phyloP scores from a whole-genome alignment of 30 jellyfish, hydroid and myxozoan species.

The Aurelia coerulea region DNA sequence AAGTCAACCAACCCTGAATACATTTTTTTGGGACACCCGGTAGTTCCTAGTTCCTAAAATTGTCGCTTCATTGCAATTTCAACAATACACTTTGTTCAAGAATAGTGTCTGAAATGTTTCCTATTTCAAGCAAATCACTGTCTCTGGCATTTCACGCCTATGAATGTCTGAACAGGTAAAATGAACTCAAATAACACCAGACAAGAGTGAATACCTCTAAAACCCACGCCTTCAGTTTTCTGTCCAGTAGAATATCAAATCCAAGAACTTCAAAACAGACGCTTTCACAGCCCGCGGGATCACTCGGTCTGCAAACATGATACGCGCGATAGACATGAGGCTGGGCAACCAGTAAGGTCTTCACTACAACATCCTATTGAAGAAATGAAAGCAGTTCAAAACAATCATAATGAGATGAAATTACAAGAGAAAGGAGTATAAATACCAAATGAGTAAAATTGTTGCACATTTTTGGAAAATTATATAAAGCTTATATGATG shows the following conservation, averaged over 20 bases:
- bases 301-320: constrained; percentile 90
- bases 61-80: too few relatives aligned
- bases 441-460: too few relatives aligned
- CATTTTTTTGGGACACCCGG: too few relatives aligned
- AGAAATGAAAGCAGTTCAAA: not conserved
- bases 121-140: too few relatives aligned
- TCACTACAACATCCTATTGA: constrained; percentile 79
- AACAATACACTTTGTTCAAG: too few relatives aligned
- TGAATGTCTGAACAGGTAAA: not conserved
- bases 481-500: too few relatives aligned
- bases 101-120: too few relatives aligned
- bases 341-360: constrained; percentile 82
- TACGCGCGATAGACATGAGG: constrained; percentile 89
- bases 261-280: constrained; percentile 93
- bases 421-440: too few relatives aligned
- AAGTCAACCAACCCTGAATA: too few relatives aligned
- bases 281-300: constrained; percentile 71
- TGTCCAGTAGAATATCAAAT: constrained; percentile 80
- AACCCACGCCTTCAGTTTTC: constrained; percentile 83
- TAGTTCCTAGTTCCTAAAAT: too few relatives aligned
- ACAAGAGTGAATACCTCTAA: constrained; percentile 54
- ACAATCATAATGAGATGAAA: too few relatives aligned
- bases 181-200: not conserved
- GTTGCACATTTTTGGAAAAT: too few relatives aligned
- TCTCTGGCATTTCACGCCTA: not conserved